A percentile compares a stretch with the other conserved stretches of the same genome.
phyloP scores from a whole-genome alignment of 2,888 invertebrate species.

The Mimumesa dahlbomi region DNA sequence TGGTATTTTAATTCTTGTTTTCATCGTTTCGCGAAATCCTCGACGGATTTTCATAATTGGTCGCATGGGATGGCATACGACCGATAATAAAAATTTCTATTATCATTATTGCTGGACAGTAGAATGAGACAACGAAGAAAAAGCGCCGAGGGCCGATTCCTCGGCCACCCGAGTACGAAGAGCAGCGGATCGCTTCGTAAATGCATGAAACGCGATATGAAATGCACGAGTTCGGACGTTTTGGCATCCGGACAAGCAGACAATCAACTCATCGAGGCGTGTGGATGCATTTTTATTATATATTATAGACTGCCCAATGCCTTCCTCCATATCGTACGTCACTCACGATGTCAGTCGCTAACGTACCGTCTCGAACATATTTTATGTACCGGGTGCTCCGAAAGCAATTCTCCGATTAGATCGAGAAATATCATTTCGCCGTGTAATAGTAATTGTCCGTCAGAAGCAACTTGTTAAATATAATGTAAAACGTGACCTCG shows the following conservation, averaged over 20 bases:
- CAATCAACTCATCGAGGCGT: constrained; percentile 81
- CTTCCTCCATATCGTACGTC: constrained; percentile 77
- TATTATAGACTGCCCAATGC: constrained; percentile 80
- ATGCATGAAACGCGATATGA: constrained; percentile 78
- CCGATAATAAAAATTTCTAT: constrained; percentile 29
- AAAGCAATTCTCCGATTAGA: constrained; percentile 36
- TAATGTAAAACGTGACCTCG: too few species aligned
- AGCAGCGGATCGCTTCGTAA: constrained; percentile 68
- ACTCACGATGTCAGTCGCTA: constrained; percentile 79
- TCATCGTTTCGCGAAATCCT: too few species aligned
- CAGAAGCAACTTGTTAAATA: too few species aligned
- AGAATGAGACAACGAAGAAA: constrained; percentile 48
- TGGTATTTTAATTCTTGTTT: too few species aligned
- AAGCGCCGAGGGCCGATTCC: constrained; percentile 70
- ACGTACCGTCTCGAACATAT: constrained; percentile 80
- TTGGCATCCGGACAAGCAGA: constrained; percentile 81
- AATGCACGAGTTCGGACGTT: constrained; percentile 80
- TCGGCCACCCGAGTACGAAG: constrained; percentile 71
- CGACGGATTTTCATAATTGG: too few species aligned
- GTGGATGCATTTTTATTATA: constrained; percentile 80
- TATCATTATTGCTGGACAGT: constrained; percentile 22
- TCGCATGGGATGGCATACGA: too few species aligned
- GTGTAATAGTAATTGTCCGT: constrained; percentile 3
- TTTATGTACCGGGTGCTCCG: constrained; percentile 77
- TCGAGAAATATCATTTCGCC: background rate